phyloP scores from a whole-genome alignment of 2,113 vertebrate species.

The Nematolebias whitei region DNA sequence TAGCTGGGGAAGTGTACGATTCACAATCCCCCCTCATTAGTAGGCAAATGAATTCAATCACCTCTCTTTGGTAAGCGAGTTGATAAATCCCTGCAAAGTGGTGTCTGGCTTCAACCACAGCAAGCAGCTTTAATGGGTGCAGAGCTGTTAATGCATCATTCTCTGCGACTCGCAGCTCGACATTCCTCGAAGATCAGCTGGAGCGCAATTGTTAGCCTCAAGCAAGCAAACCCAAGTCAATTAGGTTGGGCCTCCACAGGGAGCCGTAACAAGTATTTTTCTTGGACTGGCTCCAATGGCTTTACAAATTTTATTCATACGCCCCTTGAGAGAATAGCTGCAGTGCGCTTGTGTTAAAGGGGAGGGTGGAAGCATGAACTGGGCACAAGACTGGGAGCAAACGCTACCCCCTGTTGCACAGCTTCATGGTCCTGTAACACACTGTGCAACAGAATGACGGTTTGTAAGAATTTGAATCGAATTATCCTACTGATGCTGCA shows the following conservation, averaged over 20 bases:
- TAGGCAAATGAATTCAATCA: constrained; percentile 72
- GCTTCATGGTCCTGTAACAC: constrained; percentile 1
- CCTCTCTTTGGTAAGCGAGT: constrained; percentile 54
- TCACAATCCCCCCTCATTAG: constrained; percentile 62
- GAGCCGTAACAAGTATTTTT: constrained; percentile 44
- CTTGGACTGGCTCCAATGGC: constrained; percentile 34
- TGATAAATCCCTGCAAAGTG: constrained; percentile 69
- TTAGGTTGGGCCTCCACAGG: constrained; percentile 45
- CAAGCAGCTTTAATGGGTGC: constrained; percentile 62
- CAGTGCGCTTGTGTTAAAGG: constrained; percentile 13
- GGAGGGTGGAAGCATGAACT: constrained; percentile 5
- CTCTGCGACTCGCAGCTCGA: constrained; percentile 27
- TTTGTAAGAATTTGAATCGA: neutral
- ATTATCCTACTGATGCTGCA: too few relatives aligned
- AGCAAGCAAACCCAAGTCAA: constrained; percentile 58
- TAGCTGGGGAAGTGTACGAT: constrained; percentile 48
- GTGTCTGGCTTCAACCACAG: constrained; percentile 49
- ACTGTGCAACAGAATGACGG: neutral
- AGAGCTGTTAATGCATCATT: constrained; percentile 53
- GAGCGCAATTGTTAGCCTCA: constrained; percentile 38
- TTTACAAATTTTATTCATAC: constrained; percentile 59
- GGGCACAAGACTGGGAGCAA: constrained; percentile 7
- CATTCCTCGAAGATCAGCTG: constrained; percentile 35
- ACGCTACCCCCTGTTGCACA: constrained; percentile 27
- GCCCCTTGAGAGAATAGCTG: constrained; percentile 36